Conservation (phyloP, 2,888 invertebrate species). For the Bembecia ichneumoniformis region DNA sequence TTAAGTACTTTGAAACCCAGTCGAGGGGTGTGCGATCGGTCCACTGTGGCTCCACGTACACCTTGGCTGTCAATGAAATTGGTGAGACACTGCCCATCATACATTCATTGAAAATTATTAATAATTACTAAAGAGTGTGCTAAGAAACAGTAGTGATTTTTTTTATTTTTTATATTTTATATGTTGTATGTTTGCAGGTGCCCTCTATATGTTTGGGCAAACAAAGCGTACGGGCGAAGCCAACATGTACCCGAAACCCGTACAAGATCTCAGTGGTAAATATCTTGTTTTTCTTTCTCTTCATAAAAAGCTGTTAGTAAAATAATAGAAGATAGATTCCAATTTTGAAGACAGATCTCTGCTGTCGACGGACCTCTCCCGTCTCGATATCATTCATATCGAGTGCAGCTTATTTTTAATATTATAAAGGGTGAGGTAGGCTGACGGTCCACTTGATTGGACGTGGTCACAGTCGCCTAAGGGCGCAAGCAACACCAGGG, state of each 20-base stretch:
- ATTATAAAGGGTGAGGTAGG: too few species aligned
- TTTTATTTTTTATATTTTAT: neutral
- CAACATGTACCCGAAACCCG: constrained; percentile 96
- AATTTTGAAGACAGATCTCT: too few species aligned
- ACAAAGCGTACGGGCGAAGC: constrained; percentile 95
- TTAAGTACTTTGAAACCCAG: constrained; percentile 90
- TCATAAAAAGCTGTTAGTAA: too few species aligned
- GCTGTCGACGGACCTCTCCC: too few species aligned
- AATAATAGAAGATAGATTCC: too few species aligned
- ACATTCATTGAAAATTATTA: too few species aligned
- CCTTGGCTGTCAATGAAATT: constrained; percentile 85
- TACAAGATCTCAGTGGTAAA: constrained; percentile 86
- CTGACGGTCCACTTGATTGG: too few species aligned
- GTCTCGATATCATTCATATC: too few species aligned
- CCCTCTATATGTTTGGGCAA: constrained; percentile 89
- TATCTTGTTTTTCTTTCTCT: neutral
- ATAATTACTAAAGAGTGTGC: neutral
- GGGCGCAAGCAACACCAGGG: too few species aligned
- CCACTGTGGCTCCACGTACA: constrained; percentile 88
- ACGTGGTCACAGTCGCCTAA: too few species aligned
- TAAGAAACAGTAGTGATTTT: neutral
- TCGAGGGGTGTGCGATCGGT: constrained; percentile 87
- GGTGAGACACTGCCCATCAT: constrained; percentile 64
- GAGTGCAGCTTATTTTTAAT: too few species aligned
- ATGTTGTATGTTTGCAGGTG: constrained; percentile 47